These are phyloP conservation scores for Drosophila eugracilis DNA, from an alignment of 1,140 invertebrate species.

Conservation along the genomic window DNA sequence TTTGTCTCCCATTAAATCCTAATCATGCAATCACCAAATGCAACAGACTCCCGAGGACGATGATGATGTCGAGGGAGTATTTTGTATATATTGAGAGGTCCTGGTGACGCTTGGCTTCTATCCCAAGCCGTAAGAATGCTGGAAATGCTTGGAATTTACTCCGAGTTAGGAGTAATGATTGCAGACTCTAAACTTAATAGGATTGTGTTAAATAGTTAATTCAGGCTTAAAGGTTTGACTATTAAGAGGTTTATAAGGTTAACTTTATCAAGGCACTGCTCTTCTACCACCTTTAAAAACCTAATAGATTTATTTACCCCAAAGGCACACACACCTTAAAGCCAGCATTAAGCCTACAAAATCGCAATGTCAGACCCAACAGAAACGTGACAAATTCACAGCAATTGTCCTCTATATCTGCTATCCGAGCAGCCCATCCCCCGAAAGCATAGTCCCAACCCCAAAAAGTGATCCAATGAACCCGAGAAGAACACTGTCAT, in stretches of 20 bases:
- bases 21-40: conserved; percentile 58
- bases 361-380: neutral
- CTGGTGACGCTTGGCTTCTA: neutral
- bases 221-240: neutral
- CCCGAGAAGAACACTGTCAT: conserved; percentile 39
- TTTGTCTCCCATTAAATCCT: conserved; percentile 58
- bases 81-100: neutral
- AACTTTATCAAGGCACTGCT: too few relatives aligned
- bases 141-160: conserved; percentile 8
- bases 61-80: conserved; percentile 19
- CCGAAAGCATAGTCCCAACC: conserved; percentile 1
- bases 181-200: neutral
- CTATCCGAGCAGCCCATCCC: conserved; percentile 4
- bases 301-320: neutral
- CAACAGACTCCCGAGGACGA: conserved; percentile 22
- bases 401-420: conserved; percentile 29
- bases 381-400: conserved; percentile 39
- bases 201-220: neutral
- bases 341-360: conserved; percentile 6
- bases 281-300: neutral
- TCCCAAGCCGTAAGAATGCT: conserved; percentile 10
- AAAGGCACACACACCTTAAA: neutral
- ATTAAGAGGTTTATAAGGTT: too few relatives aligned
- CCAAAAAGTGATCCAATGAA: conserved; percentile 37
- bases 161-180: too few relatives aligned